A percentile compares a stretch with the other conserved stretches of the same genome.
Evolutionary conservation across 2,113 vertebrate species (phyloP).

Genomic region (Calidris pugnax): DNA sequence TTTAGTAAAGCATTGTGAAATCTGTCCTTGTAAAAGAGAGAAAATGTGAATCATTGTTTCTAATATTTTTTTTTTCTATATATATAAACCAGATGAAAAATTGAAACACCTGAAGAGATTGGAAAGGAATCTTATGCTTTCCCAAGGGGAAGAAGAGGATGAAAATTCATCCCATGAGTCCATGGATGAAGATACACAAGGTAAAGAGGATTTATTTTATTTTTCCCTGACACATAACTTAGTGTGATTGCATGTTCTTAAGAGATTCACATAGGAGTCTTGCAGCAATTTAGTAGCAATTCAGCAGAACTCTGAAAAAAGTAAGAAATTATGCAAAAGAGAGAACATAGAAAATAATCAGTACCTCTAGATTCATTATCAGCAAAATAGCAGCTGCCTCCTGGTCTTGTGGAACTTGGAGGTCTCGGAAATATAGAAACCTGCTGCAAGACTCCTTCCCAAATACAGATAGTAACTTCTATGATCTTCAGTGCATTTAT

Average conservation of each 20-base stretch:
- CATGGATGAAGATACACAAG: neutral
- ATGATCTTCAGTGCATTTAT: neutral
- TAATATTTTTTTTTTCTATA: neutral
- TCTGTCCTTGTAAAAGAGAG: neutral
- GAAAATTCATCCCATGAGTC: neutral
- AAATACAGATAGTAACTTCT: neutral
- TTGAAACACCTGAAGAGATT: slow-evolving; percentile 31
- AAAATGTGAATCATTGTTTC: neutral
- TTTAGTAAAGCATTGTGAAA: neutral
- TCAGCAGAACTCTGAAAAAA: neutral
- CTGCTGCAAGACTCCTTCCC: neutral
- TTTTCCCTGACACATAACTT: neutral
- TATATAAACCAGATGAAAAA: slow-evolving; percentile 56
- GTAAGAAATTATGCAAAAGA: neutral
- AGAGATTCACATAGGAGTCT: neutral
- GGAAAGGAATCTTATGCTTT: neutral
- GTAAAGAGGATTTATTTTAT: slow-evolving; percentile 9
- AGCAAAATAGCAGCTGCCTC: neutral
- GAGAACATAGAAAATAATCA: neutral
- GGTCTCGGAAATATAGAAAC: neutral
- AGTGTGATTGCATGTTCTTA: neutral
- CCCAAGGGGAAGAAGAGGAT: neutral
- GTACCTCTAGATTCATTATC: neutral
- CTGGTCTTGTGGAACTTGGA: neutral
- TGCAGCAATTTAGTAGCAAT: neutral